Conservation (phyloP, 2,113 vertebrate genomes). For the Leptobrachium leishanense region DNA sequence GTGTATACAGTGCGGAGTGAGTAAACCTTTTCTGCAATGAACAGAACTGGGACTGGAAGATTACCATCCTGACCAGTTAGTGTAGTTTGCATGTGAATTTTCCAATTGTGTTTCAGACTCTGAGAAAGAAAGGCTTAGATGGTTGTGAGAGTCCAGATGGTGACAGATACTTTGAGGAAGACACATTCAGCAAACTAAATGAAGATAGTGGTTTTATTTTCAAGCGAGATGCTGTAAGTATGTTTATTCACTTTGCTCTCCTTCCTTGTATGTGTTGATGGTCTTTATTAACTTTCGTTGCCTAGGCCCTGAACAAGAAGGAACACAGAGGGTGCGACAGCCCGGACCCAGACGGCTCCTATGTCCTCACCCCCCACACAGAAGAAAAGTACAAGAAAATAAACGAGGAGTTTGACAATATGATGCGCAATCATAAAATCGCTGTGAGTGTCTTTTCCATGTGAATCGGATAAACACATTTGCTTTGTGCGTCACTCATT, state of each 20-base stretch:
- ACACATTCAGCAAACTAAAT: conserved; percentile 99
- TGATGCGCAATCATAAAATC: conserved; percentile 99
- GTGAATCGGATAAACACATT: conserved; percentile 66
- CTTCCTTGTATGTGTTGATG: conserved; percentile 96
- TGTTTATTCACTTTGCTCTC: conserved; percentile 73
- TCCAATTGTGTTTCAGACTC: conserved; percentile 99
- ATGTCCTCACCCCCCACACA: conserved; percentile 99
- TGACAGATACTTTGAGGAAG: conserved; percentile 98
- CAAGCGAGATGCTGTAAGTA: conserved; percentile 99
- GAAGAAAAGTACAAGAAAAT: conserved; percentile 99
- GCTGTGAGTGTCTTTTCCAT: conserved; percentile 79
- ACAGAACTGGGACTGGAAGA: too few species aligned
- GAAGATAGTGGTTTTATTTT: conserved; percentile 99
- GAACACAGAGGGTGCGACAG: conserved; percentile 99
- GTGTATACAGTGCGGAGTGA: too few species aligned
- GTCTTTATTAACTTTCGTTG: conserved; percentile 95
- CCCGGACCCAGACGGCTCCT: conserved; percentile 98
- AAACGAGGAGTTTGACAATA: conserved; percentile 99
- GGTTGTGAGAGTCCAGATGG: conserved; percentile 98
- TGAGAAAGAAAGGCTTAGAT: conserved; percentile 99
- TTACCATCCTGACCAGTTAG: conserved; percentile 64
- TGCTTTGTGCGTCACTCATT: too few species aligned
- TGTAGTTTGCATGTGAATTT: conserved; percentile 87
- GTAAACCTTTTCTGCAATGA: too few species aligned
- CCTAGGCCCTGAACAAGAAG: conserved; percentile 99